Evolutionary conservation across 2,113 vertebrate species (phyloP).

Genomic region (Serinus canaria): DNA sequence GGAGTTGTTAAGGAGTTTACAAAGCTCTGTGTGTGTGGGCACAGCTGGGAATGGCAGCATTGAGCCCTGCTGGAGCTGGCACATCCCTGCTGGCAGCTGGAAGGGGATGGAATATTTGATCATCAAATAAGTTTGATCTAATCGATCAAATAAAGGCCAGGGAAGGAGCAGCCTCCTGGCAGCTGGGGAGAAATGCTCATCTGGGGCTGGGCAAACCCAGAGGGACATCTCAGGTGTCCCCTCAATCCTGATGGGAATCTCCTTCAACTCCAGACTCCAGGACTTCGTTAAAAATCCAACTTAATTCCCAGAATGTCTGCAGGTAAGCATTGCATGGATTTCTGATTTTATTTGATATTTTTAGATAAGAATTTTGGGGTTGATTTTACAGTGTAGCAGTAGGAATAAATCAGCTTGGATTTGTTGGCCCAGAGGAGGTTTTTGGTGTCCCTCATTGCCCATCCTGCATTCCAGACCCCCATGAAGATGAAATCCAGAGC

Average conservation of each 20-base stretch:
- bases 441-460: not conserved
- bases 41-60: not conserved
- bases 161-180: not conserved
- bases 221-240: not conserved
- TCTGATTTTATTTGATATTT: not conserved
- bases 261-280: not conserved
- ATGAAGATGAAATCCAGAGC: not conserved
- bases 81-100: not conserved
- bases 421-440: not conserved
- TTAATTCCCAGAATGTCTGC: not conserved
- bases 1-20: not conserved
- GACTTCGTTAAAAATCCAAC: accelerated
- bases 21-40: not conserved
- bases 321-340: accelerated
- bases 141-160: not conserved
- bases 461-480: not conserved
- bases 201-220: not conserved
- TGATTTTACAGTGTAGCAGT: accelerated
- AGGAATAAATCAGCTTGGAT: not conserved
- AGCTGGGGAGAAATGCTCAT: not conserved
- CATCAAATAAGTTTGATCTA: not conserved
- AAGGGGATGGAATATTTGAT: not conserved
- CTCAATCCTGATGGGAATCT: not conserved
- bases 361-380: accelerated
- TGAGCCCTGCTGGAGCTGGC: not conserved